A percentile compares a stretch with the other conserved stretches of the same genome.
Conservation (phyloP, 2,113 vertebrate species). For the Cryptomyrus ogoouensis region DNA sequence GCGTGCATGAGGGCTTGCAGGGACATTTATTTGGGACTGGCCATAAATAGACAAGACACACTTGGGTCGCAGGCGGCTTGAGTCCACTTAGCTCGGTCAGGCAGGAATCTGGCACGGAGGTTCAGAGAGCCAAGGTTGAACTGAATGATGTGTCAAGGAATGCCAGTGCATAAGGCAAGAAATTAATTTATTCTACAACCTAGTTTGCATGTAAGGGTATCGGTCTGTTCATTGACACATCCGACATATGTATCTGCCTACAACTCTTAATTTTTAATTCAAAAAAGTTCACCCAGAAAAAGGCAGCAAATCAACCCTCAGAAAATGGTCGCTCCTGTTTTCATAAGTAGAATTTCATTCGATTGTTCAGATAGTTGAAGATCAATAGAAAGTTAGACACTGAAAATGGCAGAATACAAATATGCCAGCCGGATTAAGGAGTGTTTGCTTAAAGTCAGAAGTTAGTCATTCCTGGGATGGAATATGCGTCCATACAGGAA, state of each 20-base stretch:
- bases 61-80: neutral
- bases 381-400: neutral
- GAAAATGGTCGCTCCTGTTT: neutral
- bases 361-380: neutral
- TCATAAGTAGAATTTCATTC: neutral
- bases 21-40: neutral
- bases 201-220: neutral
- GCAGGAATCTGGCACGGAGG: neutral
- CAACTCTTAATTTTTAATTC: neutral
- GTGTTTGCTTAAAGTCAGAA: neutral
- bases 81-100: neutral
- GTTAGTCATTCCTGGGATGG: neutral
- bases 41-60: neutral
- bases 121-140: neutral
- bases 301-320: neutral
- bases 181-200: neutral
- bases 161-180: neutral
- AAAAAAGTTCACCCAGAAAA: neutral
- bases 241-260: neutral
- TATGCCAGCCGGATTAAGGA: neutral
- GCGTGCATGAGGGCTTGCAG: neutral
- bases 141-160: neutral
- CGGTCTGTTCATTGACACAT: neutral
- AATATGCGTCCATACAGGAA: neutral
- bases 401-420: neutral